phyloP scores from a whole-genome alignment of 1,140 invertebrate genomes.

The Dreissena rostriformis region DNA sequence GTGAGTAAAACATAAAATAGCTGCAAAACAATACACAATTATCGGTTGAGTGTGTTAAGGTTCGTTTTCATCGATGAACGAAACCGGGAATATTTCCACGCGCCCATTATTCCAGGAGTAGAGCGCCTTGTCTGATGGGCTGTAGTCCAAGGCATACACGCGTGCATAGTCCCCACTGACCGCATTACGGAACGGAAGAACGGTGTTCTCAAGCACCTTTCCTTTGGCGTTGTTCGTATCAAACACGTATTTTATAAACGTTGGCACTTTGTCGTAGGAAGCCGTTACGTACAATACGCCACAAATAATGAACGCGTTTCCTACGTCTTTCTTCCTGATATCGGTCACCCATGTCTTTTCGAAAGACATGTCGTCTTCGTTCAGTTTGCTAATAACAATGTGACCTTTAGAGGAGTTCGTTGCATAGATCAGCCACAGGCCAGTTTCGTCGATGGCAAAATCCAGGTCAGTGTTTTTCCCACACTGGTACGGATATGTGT shows the following conservation, averaged over 20 bases:
- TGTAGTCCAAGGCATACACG: conserved; percentile 73
- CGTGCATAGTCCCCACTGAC: conserved; percentile 60
- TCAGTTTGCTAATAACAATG: conserved; percentile 72
- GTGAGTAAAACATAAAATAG: no score
- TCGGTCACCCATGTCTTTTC: conserved; percentile 72
- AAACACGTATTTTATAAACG: conserved; percentile 72
- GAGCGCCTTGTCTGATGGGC: conserved; percentile 64
- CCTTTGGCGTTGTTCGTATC: conserved; percentile 71
- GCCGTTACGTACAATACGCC: conserved; percentile 74
- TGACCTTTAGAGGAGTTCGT: conserved; percentile 69
- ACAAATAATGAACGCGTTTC: conserved; percentile 77
- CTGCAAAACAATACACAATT: background rate
- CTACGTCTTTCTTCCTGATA: conserved; percentile 67
- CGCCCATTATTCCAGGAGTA: conserved; percentile 74
- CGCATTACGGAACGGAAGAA: conserved; percentile 66
- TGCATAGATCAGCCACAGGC: conserved; percentile 76
- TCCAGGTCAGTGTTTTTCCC: conserved; percentile 73
- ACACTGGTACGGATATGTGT: conserved; percentile 71
- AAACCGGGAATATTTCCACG: conserved; percentile 83
- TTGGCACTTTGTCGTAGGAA: conserved; percentile 69
- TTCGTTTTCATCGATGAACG: conserved; percentile 39
- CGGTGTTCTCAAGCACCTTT: conserved; percentile 53
- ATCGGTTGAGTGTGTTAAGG: background rate
- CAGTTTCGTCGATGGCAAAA: conserved; percentile 75
- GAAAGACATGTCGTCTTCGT: conserved; percentile 67